phyloP scores from a whole-genome alignment of 2,797 vertebrate species.

The Sylvilagus floridanus region DNA sequence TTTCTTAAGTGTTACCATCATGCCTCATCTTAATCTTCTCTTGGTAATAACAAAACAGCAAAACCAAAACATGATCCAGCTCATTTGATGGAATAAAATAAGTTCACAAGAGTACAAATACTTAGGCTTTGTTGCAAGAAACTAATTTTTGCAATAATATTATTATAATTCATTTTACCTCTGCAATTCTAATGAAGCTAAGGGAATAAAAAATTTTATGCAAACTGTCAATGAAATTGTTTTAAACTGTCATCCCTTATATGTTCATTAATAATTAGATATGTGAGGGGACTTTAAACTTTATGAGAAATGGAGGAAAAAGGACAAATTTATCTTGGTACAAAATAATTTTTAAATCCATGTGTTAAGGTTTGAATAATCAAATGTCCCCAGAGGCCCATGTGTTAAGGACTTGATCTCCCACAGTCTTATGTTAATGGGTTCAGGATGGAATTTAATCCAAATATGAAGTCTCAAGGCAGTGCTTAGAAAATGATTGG shows the following conservation, averaged over 20 bases:
- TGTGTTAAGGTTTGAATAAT: no score
- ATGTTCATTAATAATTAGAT: background rate
- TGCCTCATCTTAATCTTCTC: background rate
- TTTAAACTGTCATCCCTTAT: background rate
- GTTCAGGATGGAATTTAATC: no score
- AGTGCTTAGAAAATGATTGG: no score
- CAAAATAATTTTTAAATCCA: no score
- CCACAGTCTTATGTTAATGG: no score
- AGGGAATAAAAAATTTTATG: background rate
- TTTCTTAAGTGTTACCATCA: background rate
- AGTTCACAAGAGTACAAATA: background rate
- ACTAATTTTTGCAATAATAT: background rate
- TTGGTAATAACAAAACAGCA: background rate
- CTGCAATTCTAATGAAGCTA: background rate
- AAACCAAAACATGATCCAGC: background rate
- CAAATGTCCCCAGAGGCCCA: no score
- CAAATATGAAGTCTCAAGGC: no score
- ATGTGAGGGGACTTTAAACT: background rate
- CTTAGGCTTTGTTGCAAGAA: background rate
- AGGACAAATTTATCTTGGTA: no score
- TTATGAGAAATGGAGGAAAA: no score
- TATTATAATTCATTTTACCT: background rate
- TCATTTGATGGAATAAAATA: background rate
- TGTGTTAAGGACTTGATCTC: no score
- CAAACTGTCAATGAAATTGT: background rate